A percentile compares a stretch with the other conserved stretches of the same genome.
phyloP scores from a whole-genome alignment of 2,797 vertebrate genomes.

The Syndactyla subalaris region DNA sequence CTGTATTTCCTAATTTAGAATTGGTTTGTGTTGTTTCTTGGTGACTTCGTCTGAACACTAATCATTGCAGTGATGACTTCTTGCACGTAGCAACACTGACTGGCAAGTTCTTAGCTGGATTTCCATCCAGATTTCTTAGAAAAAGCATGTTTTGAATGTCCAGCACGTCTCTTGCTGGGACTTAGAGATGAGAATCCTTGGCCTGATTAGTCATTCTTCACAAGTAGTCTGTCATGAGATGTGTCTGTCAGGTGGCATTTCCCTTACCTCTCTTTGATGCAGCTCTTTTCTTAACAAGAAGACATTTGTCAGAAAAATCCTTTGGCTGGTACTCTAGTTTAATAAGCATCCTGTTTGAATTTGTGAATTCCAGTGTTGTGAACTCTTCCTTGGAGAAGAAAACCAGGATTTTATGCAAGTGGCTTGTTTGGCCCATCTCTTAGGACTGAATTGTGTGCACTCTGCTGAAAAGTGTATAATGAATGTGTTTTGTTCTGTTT shows the following conservation, averaged over 20 bases:
- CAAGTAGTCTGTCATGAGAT: background rate
- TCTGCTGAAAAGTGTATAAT: background rate
- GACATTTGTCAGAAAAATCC: background rate
- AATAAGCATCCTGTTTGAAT: background rate
- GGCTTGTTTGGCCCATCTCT: background rate
- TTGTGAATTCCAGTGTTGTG: background rate
- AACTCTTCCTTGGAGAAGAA: background rate
- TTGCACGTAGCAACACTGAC: background rate
- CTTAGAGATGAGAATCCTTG: background rate
- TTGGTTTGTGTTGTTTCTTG: background rate
- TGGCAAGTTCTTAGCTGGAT: background rate
- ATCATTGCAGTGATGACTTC: background rate
- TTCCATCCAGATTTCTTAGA: background rate
- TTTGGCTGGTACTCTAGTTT: background rate
- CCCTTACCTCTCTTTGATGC: background rate
- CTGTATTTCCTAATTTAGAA: background rate
- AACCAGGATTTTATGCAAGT: background rate
- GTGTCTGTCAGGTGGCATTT: background rate
- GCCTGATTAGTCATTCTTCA: background rate
- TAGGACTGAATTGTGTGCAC: background rate
- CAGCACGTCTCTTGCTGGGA: background rate
- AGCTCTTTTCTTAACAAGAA: background rate
- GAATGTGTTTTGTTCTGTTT: conserved; percentile 6
- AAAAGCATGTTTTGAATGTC: background rate
- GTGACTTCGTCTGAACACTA: background rate